These are phyloP conservation scores for Tinamus guttatus DNA, from an alignment of 2,113 vertebrate genomes.

Conservation along the genomic window DNA sequence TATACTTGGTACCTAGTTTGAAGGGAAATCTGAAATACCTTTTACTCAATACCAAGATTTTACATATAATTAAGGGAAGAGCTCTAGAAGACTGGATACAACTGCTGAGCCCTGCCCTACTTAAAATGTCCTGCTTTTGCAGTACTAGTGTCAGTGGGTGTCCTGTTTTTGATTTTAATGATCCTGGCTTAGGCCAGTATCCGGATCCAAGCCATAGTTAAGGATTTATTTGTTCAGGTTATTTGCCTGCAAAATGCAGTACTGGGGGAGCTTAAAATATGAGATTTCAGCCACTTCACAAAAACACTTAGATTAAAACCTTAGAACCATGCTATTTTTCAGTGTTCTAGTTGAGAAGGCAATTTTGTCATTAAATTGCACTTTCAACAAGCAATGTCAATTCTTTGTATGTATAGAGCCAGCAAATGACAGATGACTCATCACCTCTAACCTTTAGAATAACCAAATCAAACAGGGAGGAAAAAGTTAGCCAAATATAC, in stretches of 20 bases:
- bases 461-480: not conserved
- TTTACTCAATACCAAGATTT: not conserved
- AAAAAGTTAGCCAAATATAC: not conserved
- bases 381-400: not conserved
- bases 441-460: not conserved
- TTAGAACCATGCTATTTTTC: not conserved
- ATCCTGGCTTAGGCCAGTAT: not conserved
- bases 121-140: not conserved
- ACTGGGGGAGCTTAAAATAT: not conserved
- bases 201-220: not conserved
- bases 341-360: not conserved
- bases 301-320: not conserved
- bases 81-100: not conserved
- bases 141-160: not conserved
- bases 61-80: not conserved
- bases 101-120: not conserved
- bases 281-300: not conserved
- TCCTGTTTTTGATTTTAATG: not conserved
- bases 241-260: not conserved
- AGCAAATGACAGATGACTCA: not conserved
- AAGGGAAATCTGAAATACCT: not conserved
- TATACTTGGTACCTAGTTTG: not conserved
- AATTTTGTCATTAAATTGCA: not conserved
- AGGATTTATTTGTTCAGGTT: not conserved
- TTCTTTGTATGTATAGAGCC: not conserved